Base-by-base conservation (phyloP, 37 sponge, comb jelly and placozoan genomes). In the Geodia barretti region DNA sequence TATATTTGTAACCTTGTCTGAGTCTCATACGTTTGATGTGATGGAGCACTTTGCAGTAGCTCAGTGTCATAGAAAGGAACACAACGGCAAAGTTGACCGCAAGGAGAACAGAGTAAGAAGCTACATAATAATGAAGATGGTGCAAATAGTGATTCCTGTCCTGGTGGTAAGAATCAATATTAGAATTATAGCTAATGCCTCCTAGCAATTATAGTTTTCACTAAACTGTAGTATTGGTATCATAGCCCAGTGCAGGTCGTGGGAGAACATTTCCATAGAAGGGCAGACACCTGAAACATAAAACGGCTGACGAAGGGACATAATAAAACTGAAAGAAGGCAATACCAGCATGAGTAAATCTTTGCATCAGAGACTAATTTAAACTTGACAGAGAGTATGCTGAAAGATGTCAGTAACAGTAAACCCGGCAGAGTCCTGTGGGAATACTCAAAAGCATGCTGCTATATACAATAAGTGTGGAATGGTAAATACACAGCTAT, bases 281-380 rank as follows among this genome's bases (percentile, higher is more conserved):
- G 23, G 83, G 83, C 23, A 74, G 58, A 64, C 83, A 83, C 83
- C n/a, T n/a, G n/a, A n/a, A n/a, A n/a, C n/a, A n/a, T n/a, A n/a
- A n/a, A n/a, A n/a, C n/a, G n/a, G n/a, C n/a, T n/a, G n/a, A n/a
- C n/a, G n/a, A n/a, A n/a, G n/a, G n/a, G n/a, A n/a, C n/a, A n/a
- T n/a, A n/a, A n/a, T n/a, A n/a, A n/a, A n/a, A n/a, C n/a, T n/a
- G n/a, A n/a, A n/a, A n/a, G n/a, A n/a, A n/a, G n/a, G n/a, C n/a
- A n/a, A n/a, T n/a, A n/a, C n/a, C 84, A 75, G 59, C 84, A 84
- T 19, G 41, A 60, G 70, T 77, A 84, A 19, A 2, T 8, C 0
- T 60, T 0, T 30, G 64, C 73, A 72, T 26, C 31, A 3, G 31
- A 0, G 28, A 81, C 62, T 2, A 81, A 17, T 11, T 39, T 24